These are phyloP conservation scores for Decapterus maruadsi DNA, from an alignment of 2,797 vertebrate species.

Conservation along the genomic window DNA sequence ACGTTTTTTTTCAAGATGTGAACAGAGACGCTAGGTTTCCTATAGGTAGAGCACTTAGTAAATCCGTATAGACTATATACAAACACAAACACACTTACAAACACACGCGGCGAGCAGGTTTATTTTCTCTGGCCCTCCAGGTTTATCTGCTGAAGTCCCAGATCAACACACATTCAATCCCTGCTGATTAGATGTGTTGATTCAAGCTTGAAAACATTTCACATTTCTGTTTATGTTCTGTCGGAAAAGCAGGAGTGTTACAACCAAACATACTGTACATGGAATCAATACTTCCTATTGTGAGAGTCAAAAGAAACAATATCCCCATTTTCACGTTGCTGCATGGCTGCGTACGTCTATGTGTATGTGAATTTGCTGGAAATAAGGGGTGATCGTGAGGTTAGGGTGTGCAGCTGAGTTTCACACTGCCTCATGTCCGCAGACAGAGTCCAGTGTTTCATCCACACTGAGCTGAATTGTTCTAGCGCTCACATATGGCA, in stretches of 20 bases:
- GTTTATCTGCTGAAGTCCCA: constrained; percentile 73
- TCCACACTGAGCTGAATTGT: constrained; percentile 79
- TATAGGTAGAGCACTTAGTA: constrained; percentile 44
- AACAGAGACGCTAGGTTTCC: constrained; percentile 20
- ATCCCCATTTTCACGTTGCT: constrained; percentile 45
- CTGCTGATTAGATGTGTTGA: constrained; percentile 72
- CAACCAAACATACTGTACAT: constrained; percentile 41
- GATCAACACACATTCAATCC: constrained; percentile 69
- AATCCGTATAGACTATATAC: constrained; percentile 35
- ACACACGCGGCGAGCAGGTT: constrained; percentile 53
- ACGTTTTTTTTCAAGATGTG: constrained; percentile 21
- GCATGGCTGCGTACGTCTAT: constrained; percentile 7
- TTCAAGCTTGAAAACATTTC: constrained; percentile 70
- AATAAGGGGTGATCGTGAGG: constrained; percentile 54
- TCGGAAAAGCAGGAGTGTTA: constrained; percentile 45
- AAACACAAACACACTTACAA: constrained; percentile 64
- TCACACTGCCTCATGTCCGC: constrained; percentile 47
- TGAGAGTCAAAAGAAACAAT: constrained; percentile 63
- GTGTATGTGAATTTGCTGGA: constrained; percentile 34
- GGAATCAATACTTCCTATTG: constrained; percentile 78
- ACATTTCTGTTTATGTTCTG: constrained; percentile 70
- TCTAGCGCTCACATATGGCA: constrained; percentile 78
- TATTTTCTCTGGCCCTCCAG: constrained; percentile 66
- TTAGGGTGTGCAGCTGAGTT: constrained; percentile 38
- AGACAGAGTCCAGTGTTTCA: constrained; percentile 75